These are phyloP conservation scores for Hemicrepidius hirtus DNA, from an alignment of 2,888 invertebrate species.

Conservation along the genomic window DNA sequence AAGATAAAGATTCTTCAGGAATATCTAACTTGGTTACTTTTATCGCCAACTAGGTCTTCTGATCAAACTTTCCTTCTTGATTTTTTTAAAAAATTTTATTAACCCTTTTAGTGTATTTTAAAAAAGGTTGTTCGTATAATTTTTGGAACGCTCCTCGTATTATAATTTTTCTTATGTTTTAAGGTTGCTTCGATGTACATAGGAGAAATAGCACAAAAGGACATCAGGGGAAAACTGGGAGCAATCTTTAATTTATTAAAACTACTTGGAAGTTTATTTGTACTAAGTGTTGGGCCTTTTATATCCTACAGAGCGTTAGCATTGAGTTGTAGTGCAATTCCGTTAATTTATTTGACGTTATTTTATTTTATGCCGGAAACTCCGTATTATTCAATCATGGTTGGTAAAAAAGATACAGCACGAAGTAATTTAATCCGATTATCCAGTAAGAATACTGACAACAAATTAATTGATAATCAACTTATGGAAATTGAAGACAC, in stretches of 20 bases:
- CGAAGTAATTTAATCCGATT: constrained; percentile 61
- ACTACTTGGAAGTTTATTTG: constrained; percentile 68
- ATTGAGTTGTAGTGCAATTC: constrained; percentile 65
- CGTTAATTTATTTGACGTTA: constrained; percentile 65
- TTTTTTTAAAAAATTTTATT: no score
- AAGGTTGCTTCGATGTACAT: constrained; percentile 67
- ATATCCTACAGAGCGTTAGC: constrained; percentile 67
- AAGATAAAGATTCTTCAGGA: no score
- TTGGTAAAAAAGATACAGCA: constrained; percentile 65
- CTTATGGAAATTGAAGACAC: constrained; percentile 68
- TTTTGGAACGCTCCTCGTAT: no score
- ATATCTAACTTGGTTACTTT: no score
- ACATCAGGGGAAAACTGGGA: constrained; percentile 70
- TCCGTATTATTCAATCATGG: constrained; percentile 71
- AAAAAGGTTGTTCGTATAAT: no score
- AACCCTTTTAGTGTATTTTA: no score
- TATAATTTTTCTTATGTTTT: not conserved
- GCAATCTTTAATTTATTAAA: constrained; percentile 67
- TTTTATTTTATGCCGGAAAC: constrained; percentile 72
- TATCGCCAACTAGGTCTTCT: no score
- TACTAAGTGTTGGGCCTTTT: constrained; percentile 68
- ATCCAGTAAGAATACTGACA: constrained; percentile 66
- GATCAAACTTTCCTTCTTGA: no score
- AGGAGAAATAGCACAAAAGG: constrained; percentile 70
- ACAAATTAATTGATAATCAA: constrained; percentile 69